Conservation (phyloP, 2,113 vertebrate genomes). For the Gymnocephalus cernua region DNA sequence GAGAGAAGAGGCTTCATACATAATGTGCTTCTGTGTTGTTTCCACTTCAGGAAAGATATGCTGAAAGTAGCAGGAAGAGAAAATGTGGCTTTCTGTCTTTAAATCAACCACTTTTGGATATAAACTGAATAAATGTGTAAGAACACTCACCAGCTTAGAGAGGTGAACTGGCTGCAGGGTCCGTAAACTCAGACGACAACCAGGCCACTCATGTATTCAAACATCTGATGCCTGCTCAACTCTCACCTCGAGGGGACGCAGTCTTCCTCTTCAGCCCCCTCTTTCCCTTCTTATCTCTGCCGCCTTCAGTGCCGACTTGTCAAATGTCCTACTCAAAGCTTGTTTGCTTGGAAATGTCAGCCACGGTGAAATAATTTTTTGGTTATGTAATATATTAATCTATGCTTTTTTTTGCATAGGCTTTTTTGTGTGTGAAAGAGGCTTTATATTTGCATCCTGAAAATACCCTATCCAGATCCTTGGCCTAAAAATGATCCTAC, state of each 20-base stretch:
- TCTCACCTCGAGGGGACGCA: constrained; percentile 67
- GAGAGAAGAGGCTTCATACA: background rate
- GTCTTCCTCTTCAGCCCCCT: constrained; percentile 54
- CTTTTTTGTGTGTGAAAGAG: constrained; percentile 63
- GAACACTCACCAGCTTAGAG: background rate
- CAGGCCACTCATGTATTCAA: constrained; percentile 50
- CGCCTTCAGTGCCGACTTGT: constrained; percentile 63
- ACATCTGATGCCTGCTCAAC: constrained; percentile 50
- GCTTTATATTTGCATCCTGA: constrained; percentile 70
- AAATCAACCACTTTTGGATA: constrained; percentile 3
- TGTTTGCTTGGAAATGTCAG: constrained; percentile 76
- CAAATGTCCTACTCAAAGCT: constrained; percentile 65
- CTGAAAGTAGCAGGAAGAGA: background rate
- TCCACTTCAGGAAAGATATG: background rate
- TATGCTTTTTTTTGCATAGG: constrained; percentile 56
- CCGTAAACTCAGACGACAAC: constrained; percentile 42
- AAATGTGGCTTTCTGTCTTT: constrained; percentile 2
- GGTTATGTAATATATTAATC: constrained; percentile 75
- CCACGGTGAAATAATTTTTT: constrained; percentile 51
- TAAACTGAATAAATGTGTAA: background rate
- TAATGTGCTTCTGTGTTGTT: background rate
- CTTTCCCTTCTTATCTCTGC: constrained; percentile 65
- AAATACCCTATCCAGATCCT: constrained; percentile 51
- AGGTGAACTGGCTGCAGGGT: constrained; percentile 15
- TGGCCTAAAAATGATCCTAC: constrained; percentile 46